These are phyloP conservation scores for Sepioteuthis lessoniana DNA, from an alignment of 2,888 invertebrate species.

Conservation along the genomic window DNA sequence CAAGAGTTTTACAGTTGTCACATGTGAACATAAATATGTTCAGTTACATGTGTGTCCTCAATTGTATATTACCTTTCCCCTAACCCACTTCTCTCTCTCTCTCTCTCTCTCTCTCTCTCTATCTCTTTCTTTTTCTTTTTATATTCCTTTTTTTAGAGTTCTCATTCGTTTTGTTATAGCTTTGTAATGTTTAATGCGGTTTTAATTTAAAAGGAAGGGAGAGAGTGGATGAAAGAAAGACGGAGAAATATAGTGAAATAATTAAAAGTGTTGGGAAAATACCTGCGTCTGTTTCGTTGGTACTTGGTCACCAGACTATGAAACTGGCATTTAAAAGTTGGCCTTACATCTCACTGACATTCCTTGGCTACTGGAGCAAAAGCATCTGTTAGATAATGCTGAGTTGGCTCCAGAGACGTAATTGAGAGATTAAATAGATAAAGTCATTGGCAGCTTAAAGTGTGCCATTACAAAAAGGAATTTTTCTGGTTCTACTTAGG, in stretches of 20 bases:
- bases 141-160: background rate
- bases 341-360: background rate
- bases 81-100: too few species aligned
- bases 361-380: background rate
- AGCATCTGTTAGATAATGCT: background rate
- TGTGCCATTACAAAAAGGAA: background rate
- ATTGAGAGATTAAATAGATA: background rate
- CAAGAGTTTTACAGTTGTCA: background rate
- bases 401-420: background rate
- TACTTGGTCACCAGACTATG: background rate
- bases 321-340: slow-evolving; percentile 8
- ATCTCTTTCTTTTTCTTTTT: background rate
- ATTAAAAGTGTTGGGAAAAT: background rate
- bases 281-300: background rate
- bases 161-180: background rate
- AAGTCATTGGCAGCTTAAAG: background rate
- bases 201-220: background rate
- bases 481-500: background rate
- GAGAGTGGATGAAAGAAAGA: too few species aligned
- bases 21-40: background rate
- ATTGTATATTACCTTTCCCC: too few species aligned
- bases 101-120: background rate
- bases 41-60: background rate
- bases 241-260: background rate
- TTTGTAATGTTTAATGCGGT: background rate